Evolutionary conservation across 92 coral and sea anemone genomes (phyloP), one percentile per base, ranked within the genome.

Genomic region (Galaxea fascicularis): DNA sequence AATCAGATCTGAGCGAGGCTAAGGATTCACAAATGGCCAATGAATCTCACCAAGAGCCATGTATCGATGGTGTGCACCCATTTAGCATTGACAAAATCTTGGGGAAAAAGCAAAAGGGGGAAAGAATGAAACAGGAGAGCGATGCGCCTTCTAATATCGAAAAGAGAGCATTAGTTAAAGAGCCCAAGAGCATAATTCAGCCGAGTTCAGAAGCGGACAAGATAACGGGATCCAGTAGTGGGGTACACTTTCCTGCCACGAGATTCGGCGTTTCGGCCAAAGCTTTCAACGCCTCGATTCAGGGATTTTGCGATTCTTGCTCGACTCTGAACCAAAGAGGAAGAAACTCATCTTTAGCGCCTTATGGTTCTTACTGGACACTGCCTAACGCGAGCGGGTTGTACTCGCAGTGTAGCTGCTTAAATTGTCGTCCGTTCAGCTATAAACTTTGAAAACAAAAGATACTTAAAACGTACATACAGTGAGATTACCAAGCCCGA

Each of bases 51-150:
- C 78, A 70, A 11, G 78, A 71, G 24, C 14, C 77, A 16, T 27
- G 30, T 65, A 27, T 17, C 17, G 86, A 71, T 18, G 58, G 9
- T 0, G 26, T 12, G 3, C 86, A 82, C 27, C 71, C 86, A 6
- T 82, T 82, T 12, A 82, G 86, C 20, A 82, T 82, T 28, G 86
- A 25, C 58, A 82, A 82, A 67, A 82, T 82, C 9, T 60, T 82
- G 62, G 78, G 86, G 4, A 71, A 82, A 56, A 82, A 71, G 86
- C 52, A 57, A 44, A 24, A 11, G 31, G 39, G 54, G 35, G 70
- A 82, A 47, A 71, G 78, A 56, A 20, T 6, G 35, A 41, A 15
- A 56, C 54, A 70, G 20, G 57, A 10, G 20, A 39, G 26, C 8
- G 78, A 82, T 10, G 4, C 70, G 8, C 22, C 68, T 31, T 44